Conservation (phyloP, 2,797 vertebrate species). For the Rhadinocentrus ornatus region DNA sequence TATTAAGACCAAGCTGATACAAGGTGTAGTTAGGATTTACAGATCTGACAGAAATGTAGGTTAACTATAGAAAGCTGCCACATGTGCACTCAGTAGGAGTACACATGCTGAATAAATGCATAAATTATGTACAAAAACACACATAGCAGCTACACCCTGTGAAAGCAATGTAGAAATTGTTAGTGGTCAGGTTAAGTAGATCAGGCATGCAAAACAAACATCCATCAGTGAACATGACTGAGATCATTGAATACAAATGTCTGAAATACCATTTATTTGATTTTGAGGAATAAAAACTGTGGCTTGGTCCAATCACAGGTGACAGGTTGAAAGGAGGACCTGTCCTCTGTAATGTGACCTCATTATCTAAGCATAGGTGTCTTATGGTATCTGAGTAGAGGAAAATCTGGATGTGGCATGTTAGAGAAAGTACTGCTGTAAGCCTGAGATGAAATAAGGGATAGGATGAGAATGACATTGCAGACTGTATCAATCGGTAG, state of each 20-base stretch:
- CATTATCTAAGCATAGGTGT: conserved; percentile 26
- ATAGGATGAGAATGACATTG: conserved; percentile 79
- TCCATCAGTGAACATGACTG: conserved; percentile 69
- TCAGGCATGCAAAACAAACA: conserved; percentile 76
- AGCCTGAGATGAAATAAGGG: conserved; percentile 39
- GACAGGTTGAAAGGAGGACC: conserved; percentile 39
- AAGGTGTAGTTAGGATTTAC: conserved; percentile 49
- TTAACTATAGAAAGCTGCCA: conserved; percentile 15
- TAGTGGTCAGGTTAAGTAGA: conserved; percentile 43
- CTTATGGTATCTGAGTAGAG: conserved; percentile 37
- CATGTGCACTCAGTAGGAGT: conserved; percentile 14
- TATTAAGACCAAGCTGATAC: conserved; percentile 7
- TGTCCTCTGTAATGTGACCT: conserved; percentile 59
- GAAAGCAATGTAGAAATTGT: conserved; percentile 47
- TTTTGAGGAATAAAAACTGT: conserved; percentile 53
- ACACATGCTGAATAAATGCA: background rate
- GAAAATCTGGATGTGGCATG: conserved; percentile 26
- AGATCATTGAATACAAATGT: conserved; percentile 78
- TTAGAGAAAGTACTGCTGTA: conserved; percentile 42
- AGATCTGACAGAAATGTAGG: background rate
- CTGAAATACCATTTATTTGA: conserved; percentile 82
- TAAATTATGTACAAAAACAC: conserved; percentile 26
- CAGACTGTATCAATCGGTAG: conserved; percentile 82
- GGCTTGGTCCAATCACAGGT: conserved; percentile 50
- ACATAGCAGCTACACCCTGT: conserved; percentile 49